Evolutionary conservation across 2,797 vertebrate species (phyloP), one percentile per base, ranked within the genome.

Genomic region (Melopsittacus undulatus): DNA sequence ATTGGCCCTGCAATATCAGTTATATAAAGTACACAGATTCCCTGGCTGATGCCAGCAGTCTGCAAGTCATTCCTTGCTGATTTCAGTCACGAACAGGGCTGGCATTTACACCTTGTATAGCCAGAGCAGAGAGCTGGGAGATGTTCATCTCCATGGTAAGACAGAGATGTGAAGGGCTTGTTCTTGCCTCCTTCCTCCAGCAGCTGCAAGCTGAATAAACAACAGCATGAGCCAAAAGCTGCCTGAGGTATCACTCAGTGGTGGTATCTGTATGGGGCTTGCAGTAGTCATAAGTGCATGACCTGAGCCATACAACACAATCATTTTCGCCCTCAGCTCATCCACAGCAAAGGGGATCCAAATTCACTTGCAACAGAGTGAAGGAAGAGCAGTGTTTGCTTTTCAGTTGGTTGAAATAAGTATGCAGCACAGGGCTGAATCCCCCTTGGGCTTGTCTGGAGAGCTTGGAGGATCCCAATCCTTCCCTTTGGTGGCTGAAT

Each of bases 181-280:
- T 34, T 83, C 21, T 4, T 34, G 21, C 64, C 48, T 38, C 26
- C 29, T 62, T 66, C 19, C 17, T 45, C 68, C 43, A 80, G 42
- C 26, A 57, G 24, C 43, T 82, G 46, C 0, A 5, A 83, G 38
- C 38, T 73, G 70, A 45, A 34, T 0, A 0, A 38, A 61, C 30
- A 56, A 38, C 27, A 32, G 9, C 0, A 0, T 2, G 68, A 95
- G 46, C 27, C 68, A 69, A 83, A 77, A 74, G 18, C 61, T 54
- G 38, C 27, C 32, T 1, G 1, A 67, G 68, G 36, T n/a, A 22
- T 62, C 2, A 0, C 46, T 80, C 0, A 0, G 24, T 32, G 48
- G 52, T 89, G 61, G 48, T n/a, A 73, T 36, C 64, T 38, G 7
- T 1, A 0, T 56, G 46, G 26, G 36, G 29, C 5, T 74, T 77